These are phyloP conservation scores for Geotrupes spiniger DNA, from an alignment of 2,888 invertebrate species.

Conservation along the genomic window DNA sequence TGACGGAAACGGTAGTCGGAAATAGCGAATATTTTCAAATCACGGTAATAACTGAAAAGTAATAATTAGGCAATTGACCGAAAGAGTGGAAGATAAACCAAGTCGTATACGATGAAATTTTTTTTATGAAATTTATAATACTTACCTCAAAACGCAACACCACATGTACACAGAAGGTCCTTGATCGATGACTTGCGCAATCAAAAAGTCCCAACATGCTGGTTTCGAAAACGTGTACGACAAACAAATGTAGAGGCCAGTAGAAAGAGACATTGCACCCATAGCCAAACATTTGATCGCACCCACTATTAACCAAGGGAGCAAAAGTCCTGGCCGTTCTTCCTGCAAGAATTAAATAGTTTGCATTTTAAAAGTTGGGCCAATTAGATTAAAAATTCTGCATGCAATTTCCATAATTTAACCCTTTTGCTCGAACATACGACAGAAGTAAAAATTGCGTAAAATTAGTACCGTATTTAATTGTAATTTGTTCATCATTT, in stretches of 20 bases:
- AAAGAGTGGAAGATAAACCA: too few species aligned
- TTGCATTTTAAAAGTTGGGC: too few species aligned
- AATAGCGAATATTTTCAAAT: conserved; percentile 20
- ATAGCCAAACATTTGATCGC: conserved; percentile 52
- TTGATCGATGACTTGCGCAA: conserved; percentile 51
- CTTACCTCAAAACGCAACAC: conserved; percentile 52
- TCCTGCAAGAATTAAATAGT: conserved; percentile 44
- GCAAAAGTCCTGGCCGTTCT: conserved; percentile 52
- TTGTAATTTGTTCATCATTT: too few species aligned
- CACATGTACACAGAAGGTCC: conserved; percentile 55
- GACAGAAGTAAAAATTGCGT: too few species aligned
- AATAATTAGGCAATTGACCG: too few species aligned
- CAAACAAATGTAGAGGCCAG: conserved; percentile 54
- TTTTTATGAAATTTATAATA: background rate
- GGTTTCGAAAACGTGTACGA: conserved; percentile 51
- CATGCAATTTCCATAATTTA: too few species aligned
- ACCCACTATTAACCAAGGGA: conserved; percentile 56
- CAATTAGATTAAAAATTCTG: too few species aligned
- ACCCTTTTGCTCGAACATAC: too few species aligned
- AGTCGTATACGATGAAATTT: background rate
- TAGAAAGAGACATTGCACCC: conserved; percentile 50
- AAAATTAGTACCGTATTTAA: too few species aligned
- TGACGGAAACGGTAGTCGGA: conserved; percentile 19
- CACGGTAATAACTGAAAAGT: conserved; percentile 27
- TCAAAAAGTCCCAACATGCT: conserved; percentile 54